A percentile compares a stretch with the other conserved stretches of the same genome.
These are phyloP conservation scores for Bagarius yarrelli DNA, from an alignment of 2,113 vertebrate genomes.

Conservation along the genomic window DNA sequence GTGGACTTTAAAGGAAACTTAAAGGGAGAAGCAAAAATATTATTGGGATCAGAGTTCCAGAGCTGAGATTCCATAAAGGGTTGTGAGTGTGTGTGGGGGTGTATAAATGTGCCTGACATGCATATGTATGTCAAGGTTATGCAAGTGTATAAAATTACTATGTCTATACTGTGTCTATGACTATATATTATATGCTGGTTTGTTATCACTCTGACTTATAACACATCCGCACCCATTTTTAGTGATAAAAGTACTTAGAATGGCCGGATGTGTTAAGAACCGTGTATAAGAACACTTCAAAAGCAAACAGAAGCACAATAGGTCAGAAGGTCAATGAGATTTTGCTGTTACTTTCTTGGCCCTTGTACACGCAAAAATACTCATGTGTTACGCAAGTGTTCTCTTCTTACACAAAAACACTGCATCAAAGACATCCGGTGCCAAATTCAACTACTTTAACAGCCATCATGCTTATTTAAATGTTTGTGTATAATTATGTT, in stretches of 20 bases:
- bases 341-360: conserved; percentile 12
- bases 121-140: not conserved
- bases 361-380: conserved; percentile 29
- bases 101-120: conserved; percentile 12
- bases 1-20: conserved; percentile 26
- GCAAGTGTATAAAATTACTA: not conserved
- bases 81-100: conserved; percentile 33
- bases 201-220: conserved; percentile 28
- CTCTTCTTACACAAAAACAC: conserved; percentile 29
- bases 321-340: conserved; percentile 17
- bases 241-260: not conserved
- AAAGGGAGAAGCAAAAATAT: not conserved
- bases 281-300: not conserved
- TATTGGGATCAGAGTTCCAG: conserved; percentile 42
- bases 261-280: not conserved
- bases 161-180: not conserved
- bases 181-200: conserved; percentile 20
- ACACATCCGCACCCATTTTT: not conserved
- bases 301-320: conserved; percentile 20
- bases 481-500: conserved; percentile 34
- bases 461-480: conserved; percentile 15
- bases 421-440: not conserved
- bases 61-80: conserved; percentile 41
- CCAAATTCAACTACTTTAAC: conserved; percentile 39
- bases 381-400: conserved; percentile 38